Evolutionary conservation across 1,140 invertebrate genomes (phyloP).

Genomic region (Thrips palmi): DNA sequence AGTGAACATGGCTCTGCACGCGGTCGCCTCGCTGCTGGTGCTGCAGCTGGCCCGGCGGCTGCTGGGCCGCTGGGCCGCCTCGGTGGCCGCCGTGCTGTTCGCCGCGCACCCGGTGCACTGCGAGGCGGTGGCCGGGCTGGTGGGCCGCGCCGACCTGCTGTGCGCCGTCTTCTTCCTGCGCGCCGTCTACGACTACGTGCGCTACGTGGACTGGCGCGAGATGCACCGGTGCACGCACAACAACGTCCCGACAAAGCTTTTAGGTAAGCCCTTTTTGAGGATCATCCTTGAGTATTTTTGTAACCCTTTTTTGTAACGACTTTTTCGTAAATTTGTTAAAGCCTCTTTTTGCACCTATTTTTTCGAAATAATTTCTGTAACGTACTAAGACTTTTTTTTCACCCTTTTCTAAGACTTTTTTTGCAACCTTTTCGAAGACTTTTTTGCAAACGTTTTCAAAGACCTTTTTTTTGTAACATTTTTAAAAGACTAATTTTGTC

Average conservation of each 20-base stretch:
- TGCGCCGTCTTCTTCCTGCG: slow-evolving; percentile 80
- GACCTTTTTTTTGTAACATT: too few relatives aligned
- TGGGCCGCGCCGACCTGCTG: slow-evolving; percentile 83
- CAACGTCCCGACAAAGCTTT: neutral
- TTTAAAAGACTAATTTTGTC: too few relatives aligned
- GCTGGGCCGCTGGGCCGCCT: slow-evolving; percentile 41
- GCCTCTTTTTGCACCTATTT: too few relatives aligned
- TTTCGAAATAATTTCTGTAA: too few relatives aligned
- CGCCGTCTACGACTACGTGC: slow-evolving; percentile 63
- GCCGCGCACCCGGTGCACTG: slow-evolving; percentile 92
- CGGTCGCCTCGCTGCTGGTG: slow-evolving; percentile 58
- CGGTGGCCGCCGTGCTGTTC: slow-evolving; percentile 71
- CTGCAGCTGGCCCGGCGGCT: slow-evolving; percentile 42
- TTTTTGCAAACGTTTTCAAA: too few relatives aligned
- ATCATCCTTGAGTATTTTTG: too few relatives aligned
- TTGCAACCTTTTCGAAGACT: too few relatives aligned
- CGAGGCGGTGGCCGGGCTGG: slow-evolving; percentile 90
- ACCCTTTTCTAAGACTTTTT: too few relatives aligned
- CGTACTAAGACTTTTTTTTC: too few relatives aligned
- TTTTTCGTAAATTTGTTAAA: too few relatives aligned
- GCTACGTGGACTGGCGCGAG: slow-evolving; percentile 23
- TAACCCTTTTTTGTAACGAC: too few relatives aligned
- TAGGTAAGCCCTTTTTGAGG: too few relatives aligned
- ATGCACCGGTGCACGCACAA: neutral
- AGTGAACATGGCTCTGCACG: slow-evolving; percentile 71